Conservation (phyloP, 2,888 invertebrate species). For the Entomobrya multifasciata region DNA sequence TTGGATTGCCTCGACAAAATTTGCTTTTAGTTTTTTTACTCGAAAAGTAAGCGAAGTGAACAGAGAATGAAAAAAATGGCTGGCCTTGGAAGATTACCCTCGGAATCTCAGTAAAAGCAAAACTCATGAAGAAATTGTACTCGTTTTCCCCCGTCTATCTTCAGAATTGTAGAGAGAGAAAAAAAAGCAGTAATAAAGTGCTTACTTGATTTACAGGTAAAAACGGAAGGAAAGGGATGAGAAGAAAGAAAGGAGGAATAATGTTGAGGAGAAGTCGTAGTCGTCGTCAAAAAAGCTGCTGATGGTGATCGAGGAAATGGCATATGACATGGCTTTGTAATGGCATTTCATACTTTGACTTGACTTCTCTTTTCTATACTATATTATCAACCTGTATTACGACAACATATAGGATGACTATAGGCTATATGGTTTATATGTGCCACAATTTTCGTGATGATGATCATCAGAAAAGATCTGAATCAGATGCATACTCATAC, state of each 20-base stretch:
- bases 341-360: conserved; percentile 26
- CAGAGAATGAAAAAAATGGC: conserved; percentile 23
- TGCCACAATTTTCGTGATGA: background rate
- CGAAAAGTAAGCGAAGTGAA: background rate
- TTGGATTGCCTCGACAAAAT: conserved; percentile 46
- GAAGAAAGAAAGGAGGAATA: conserved; percentile 42
- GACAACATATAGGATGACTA: background rate
- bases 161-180: background rate
- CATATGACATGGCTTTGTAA: conserved; percentile 46
- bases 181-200: conserved; percentile 33
- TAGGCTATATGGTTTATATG: too few relatives aligned
- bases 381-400: too few relatives aligned
- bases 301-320: conserved; percentile 52
- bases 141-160: background rate
- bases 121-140: conserved; percentile 8
- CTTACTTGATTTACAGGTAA: conserved; percentile 47
- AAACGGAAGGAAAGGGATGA: conserved; percentile 1
- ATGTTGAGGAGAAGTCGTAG: background rate
- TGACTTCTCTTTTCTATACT: background rate
- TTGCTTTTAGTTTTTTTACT: background rate
- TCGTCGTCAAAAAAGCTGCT: conserved; percentile 16
- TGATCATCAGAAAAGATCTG: conserved; percentile 25
- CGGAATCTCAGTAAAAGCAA: background rate
- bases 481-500: conserved; percentile 33
- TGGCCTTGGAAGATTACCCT: conserved; percentile 53